Evolutionary conservation across 2,888 invertebrate species (phyloP).

Genomic region (Phorcus lineatus): DNA sequence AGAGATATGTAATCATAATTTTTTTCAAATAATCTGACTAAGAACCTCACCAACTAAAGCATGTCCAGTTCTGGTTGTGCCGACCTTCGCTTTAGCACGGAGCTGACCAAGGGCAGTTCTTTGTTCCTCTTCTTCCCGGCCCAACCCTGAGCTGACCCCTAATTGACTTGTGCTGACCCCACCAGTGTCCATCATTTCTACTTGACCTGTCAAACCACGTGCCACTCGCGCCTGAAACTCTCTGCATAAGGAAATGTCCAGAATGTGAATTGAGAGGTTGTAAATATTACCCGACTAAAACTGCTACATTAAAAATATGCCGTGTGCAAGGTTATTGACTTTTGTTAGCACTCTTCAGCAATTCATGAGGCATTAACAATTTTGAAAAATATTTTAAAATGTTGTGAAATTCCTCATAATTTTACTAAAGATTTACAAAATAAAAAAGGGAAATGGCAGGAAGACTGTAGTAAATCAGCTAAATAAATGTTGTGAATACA

Average conservation of each 20-base stretch:
- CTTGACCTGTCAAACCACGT: constrained; percentile 69
- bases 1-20: neutral
- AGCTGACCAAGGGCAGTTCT: constrained; percentile 86
- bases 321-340: no score
- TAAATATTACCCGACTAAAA: no score
- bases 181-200: constrained; percentile 76
- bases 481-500: no score
- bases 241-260: constrained; percentile 75
- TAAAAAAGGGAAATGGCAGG: no score
- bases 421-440: no score
- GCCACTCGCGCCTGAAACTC: constrained; percentile 85
- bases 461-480: no score
- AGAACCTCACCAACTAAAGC: constrained; percentile 12
- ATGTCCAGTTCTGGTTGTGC: constrained; percentile 74
- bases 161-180: constrained; percentile 71
- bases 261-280: neutral
- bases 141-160: constrained; percentile 47
- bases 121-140: constrained; percentile 81
- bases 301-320: no score
- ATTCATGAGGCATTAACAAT: no score
- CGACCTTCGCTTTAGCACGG: constrained; percentile 81
- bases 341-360: no score
- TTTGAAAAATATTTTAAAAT: no score
- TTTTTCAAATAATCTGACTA: neutral
- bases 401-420: no score